Percentiles rank a stretch among this genome's conserved stretches.
These are phyloP conservation scores for Brachionus sp. DNA, from an alignment of 1,140 invertebrate species.

Conservation along the genomic window DNA sequence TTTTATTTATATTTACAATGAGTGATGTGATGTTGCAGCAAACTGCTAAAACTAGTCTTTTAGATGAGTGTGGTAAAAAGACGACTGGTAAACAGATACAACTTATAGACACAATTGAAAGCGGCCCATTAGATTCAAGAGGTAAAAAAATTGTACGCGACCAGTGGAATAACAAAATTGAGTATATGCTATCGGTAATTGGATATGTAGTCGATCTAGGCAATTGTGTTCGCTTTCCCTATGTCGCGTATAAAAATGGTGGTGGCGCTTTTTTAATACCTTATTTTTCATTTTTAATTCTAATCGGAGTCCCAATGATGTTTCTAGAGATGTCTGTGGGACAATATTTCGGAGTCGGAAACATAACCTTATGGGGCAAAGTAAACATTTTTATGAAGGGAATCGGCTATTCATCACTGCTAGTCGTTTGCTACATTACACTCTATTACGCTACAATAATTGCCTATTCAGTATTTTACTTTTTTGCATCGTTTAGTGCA, in stretches of 20 bases:
- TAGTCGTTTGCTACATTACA: slow-evolving; percentile 51
- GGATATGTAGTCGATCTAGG: slow-evolving; percentile 45
- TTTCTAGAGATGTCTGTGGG: slow-evolving; percentile 35
- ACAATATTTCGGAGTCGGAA: slow-evolving; percentile 22
- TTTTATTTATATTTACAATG: background rate
- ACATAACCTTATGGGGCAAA: slow-evolving; percentile 38
- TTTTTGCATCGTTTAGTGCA: slow-evolving; percentile 79
- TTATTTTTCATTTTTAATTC: slow-evolving; percentile 45
- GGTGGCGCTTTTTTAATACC: slow-evolving; percentile 46
- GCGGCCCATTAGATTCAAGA: background rate
- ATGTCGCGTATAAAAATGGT: slow-evolving; percentile 40
- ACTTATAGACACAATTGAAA: background rate
- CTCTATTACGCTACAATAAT: slow-evolving; percentile 93
- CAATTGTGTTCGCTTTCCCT: slow-evolving; percentile 44
- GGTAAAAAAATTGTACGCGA: background rate
- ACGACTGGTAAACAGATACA: background rate
- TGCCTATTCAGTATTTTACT: slow-evolving; percentile 87
- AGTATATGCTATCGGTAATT: slow-evolving; percentile 44
- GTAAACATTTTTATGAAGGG: slow-evolving; percentile 49
- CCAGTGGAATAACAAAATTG: slow-evolving; percentile 44
- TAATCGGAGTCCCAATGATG: slow-evolving; percentile 46
- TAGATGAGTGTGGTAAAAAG: background rate
- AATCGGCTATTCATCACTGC: slow-evolving; percentile 52
- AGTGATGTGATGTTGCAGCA: background rate
- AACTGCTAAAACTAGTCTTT: background rate